Conservation (phyloP, 2,113 vertebrate genomes). For the Protomyctophum bolini region DNA sequence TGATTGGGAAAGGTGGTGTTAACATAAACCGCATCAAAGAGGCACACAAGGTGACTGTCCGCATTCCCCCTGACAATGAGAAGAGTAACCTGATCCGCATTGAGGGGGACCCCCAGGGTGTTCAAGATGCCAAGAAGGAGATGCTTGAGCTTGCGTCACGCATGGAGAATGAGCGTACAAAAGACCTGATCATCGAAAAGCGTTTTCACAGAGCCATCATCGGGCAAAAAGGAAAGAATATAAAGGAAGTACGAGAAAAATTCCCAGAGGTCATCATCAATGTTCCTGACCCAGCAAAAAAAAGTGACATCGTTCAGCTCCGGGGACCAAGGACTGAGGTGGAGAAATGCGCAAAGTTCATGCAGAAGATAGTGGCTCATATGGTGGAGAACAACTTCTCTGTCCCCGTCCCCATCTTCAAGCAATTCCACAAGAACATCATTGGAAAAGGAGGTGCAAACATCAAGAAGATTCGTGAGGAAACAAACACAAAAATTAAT, state of each 20-base stretch:
- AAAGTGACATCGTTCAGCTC: constrained; percentile 96
- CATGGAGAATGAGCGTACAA: constrained; percentile 99
- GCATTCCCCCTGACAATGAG: constrained; percentile 96
- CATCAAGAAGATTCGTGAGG: constrained; percentile 99
- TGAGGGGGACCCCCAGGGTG: constrained; percentile 96
- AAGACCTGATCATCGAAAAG: constrained; percentile 98
- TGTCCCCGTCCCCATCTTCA: constrained; percentile 98
- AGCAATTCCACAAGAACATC: constrained; percentile 99
- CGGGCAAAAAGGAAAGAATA: constrained; percentile 97
- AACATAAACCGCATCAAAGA: constrained; percentile 99
- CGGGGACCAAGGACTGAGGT: constrained; percentile 95
- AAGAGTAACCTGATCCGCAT: constrained; percentile 98
- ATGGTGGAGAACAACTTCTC: constrained; percentile 97
- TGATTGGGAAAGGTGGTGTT: constrained; percentile 95
- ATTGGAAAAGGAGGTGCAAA: constrained; percentile 99
- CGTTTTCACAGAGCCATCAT: constrained; percentile 98
- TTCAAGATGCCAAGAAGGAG: constrained; percentile 97
- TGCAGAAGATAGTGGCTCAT: constrained; percentile 97
- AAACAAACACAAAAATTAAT: constrained; percentile 98
- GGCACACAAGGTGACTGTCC: constrained; percentile 96
- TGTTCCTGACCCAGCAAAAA: constrained; percentile 95
- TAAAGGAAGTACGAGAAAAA: constrained; percentile 96
- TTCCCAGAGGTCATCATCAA: constrained; percentile 99
- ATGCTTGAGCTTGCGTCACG: constrained; percentile 96
- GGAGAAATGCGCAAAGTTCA: constrained; percentile 97